Evolutionary conservation across 2,888 invertebrate species (phyloP), one percentile per base, ranked within the genome.

Genomic region (Lasioglossum figueresi): DNA sequence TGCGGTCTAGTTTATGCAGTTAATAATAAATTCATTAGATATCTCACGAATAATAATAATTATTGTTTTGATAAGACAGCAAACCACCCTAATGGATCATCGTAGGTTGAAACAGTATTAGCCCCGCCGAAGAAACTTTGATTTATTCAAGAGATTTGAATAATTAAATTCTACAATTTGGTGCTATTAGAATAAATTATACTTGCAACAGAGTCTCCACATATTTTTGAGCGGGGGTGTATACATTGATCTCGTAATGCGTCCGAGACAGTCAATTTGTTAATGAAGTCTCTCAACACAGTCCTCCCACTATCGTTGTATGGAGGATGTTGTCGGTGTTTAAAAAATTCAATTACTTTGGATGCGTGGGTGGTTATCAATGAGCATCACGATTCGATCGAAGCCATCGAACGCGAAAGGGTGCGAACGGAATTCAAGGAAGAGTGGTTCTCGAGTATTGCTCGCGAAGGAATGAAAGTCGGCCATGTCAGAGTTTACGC

Each of bases 401-500:
- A 4, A 23, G 12, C 68, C n/a, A n/a, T 68, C 68, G 72, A n/a
- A 37, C 27, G 74, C 23, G 63, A 16, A n/a, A 27, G n/a, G 8
- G 72, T 40, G 68, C 72, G 78, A 79, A 72, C 66, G 83, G 48
- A 79, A 71, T 68, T 66, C 37, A 37, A 34, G 68, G 73, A 56
- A 63, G 48, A 59, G 27, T 52, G 76, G 63, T 63, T 71, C 71
- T 34, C 66, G 19, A 16, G 56, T 74, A 52, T 79, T 70, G 59
- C 76, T 79, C 68, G 37, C 37, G 76, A 80, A 71, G 82, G 85
- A 76, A 56, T 80, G 83, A 83, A 82, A 81, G 80, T 86, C 75
- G 73, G 84, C 83, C 31, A 40, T 31, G 76, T 34, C 37, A 14
- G 71, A 80, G 83, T 84, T 84, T 80, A 76, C 88, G 88, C 90